Percentiles rank a stretch among this genome's conserved stretches.
Conservation (phyloP, 2,888 invertebrate genomes). For the Hoplodrina blanda region DNA sequence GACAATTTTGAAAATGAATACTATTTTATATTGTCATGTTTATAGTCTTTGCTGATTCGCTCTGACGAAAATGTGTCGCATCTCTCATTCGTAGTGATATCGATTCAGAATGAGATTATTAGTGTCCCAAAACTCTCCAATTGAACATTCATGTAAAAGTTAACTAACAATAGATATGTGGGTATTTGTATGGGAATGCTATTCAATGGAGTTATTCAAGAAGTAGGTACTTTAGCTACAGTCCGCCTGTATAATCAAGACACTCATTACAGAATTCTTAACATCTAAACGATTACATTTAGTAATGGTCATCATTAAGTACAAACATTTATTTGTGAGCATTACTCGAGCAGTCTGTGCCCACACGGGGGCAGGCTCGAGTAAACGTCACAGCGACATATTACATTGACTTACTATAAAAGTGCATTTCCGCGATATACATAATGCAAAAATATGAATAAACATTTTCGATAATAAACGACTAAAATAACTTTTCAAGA, state of each 20-base stretch:
- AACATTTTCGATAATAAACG: conserved; percentile 66
- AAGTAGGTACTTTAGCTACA: conserved; percentile 77
- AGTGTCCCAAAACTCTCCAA: conserved; percentile 43
- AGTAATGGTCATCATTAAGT: conserved; percentile 56
- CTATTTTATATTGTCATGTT: conserved; percentile 43
- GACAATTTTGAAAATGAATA: conserved; percentile 51
- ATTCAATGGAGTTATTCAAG: conserved; percentile 54
- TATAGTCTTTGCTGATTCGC: conserved; percentile 46
- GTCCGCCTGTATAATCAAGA: conserved; percentile 75
- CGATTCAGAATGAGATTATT: conserved; percentile 30
- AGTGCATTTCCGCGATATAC: conserved; percentile 75
- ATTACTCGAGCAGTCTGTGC: conserved; percentile 48
- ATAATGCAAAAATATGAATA: conserved; percentile 74
- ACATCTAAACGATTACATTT: conserved; percentile 66
- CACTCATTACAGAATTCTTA: conserved; percentile 77
- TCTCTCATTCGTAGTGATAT: conserved; percentile 18
- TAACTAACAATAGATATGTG: conserved; percentile 58
- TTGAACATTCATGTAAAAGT: conserved; percentile 49
- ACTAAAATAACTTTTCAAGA: conserved; percentile 65
- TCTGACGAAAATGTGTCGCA: conserved; percentile 49
- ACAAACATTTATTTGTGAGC: conserved; percentile 71
- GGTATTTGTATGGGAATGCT: conserved; percentile 58
- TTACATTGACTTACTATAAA: conserved; percentile 65
- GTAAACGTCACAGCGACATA: conserved; percentile 73
- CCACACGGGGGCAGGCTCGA: conserved; percentile 37